phyloP scores from a whole-genome alignment of 2,888 invertebrate genomes.

The Hemaris fuciformis region DNA sequence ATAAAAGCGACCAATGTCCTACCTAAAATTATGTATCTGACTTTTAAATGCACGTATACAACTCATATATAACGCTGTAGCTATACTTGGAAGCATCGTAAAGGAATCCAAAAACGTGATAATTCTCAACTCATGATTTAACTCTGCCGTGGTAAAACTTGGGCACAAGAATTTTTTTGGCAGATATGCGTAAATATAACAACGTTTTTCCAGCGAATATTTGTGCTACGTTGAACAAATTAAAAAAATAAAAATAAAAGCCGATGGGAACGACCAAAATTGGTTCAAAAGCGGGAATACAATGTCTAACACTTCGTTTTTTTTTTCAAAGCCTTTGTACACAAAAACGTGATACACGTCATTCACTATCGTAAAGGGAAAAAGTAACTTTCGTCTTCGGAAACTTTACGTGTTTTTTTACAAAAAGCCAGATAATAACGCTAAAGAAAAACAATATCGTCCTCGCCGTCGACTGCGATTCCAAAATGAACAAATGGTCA shows the following conservation, averaged over 20 bases:
- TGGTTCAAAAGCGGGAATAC: neutral
- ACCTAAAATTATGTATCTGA: no score
- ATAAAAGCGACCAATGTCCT: no score
- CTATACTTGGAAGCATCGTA: no score
- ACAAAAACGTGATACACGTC: conserved; percentile 30
- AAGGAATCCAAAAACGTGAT: no score
- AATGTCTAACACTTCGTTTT: conserved; percentile 15
- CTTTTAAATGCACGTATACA: no score
- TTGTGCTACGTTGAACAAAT: neutral
- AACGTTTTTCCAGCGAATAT: neutral
- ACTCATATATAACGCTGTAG: no score
- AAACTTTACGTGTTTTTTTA: conserved; percentile 34
- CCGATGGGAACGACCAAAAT: neutral
- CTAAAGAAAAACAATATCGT: conserved; percentile 58
- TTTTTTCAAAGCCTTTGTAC: conserved; percentile 23
- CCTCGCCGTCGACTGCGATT: conserved; percentile 46
- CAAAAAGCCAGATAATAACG: conserved; percentile 44
- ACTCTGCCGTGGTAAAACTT: no score
- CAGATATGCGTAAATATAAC: no score
- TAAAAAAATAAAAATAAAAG: neutral
- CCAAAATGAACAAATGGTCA: conserved; percentile 55
- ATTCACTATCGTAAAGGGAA: conserved; percentile 30
- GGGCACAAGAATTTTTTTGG: no score
- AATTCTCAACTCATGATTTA: no score
- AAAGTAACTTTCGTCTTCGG: conserved; percentile 32